phyloP scores from a whole-genome alignment of 2,113 vertebrate species.

The Nothoprocta perdicaria region DNA sequence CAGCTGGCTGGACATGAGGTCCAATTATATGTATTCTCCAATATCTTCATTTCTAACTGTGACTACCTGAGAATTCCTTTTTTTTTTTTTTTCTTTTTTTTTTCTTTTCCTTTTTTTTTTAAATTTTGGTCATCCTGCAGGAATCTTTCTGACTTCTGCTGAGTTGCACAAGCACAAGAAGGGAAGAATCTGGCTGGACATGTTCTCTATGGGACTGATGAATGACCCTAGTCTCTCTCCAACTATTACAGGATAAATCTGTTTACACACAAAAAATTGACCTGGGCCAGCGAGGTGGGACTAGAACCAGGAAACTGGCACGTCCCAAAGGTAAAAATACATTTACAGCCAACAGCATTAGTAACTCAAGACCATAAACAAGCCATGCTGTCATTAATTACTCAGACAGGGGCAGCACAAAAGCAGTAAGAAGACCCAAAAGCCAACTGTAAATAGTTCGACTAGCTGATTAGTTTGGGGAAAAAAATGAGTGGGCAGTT shows the following conservation, averaged over 20 bases:
- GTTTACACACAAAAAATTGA: constrained; percentile 77
- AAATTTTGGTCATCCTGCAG: neutral
- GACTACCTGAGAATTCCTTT: neutral
- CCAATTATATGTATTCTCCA: neutral
- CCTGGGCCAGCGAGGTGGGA: constrained; percentile 74
- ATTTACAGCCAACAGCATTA: constrained; percentile 75
- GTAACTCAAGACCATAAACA: constrained; percentile 78
- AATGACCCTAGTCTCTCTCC: constrained; percentile 58
- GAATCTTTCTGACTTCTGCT: neutral
- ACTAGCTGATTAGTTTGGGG: constrained; percentile 63
- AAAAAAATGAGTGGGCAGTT: constrained; percentile 66
- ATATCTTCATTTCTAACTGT: neutral
- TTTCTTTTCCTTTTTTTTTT: neutral
- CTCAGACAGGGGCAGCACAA: constrained; percentile 72
- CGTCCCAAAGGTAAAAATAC: constrained; percentile 75
- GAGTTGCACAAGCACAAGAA: neutral
- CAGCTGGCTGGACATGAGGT: accelerated
- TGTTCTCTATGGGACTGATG: constrained; percentile 61
- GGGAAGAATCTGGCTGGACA: constrained; percentile 15
- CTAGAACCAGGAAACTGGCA: constrained; percentile 70
- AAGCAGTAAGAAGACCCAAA: constrained; percentile 72
- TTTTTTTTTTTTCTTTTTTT: neutral
- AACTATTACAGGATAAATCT: constrained; percentile 76
- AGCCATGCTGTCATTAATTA: constrained; percentile 74
- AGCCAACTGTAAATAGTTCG: constrained; percentile 74